A percentile compares a stretch with the other conserved stretches of the same genome.
phyloP scores from a whole-genome alignment of 2,888 invertebrate genomes.

The Lumbricus terrestris region DNA sequence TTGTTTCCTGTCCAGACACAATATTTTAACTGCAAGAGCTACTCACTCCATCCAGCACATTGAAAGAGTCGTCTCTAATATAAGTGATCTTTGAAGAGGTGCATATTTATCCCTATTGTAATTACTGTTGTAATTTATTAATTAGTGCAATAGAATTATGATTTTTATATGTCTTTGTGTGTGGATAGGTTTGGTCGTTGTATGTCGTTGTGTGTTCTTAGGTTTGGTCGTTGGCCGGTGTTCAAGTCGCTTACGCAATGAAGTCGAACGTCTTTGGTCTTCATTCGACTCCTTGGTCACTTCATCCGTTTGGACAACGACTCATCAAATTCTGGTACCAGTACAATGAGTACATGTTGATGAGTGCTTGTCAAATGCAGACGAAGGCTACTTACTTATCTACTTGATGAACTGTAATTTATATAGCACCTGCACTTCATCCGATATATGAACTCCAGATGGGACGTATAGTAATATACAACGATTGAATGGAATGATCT shows the following conservation, averaged over 20 bases:
- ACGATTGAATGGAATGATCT: too few species aligned
- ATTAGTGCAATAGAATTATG: neutral
- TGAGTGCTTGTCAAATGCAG: too few species aligned
- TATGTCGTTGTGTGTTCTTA: slow-evolving; percentile 63
- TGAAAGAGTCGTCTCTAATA: too few species aligned
- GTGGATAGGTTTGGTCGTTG: neutral
- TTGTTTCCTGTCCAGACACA: too few species aligned
- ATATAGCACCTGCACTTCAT: too few species aligned
- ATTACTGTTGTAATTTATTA: neutral
- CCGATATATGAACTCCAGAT: too few species aligned
- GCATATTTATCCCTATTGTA: neutral
- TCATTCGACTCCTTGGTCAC: slow-evolving; percentile 67
- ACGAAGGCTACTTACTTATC: too few species aligned
- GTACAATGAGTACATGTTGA: too few species aligned
- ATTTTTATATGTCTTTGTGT: neutral
- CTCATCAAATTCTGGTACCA: slow-evolving; percentile 83
- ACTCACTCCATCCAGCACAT: too few species aligned
- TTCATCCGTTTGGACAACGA: slow-evolving; percentile 82
- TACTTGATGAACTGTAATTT: neutral
- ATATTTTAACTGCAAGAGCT: too few species aligned
- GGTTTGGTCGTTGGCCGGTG: slow-evolving; percentile 77
- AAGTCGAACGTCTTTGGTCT: neutral
- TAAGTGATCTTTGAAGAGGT: neutral
- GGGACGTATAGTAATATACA: too few species aligned
- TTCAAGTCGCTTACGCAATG: slow-evolving; percentile 50